These are phyloP conservation scores for Dinothrombium tinctorium DNA, from an alignment of 1,140 invertebrate species.

Conservation along the genomic window DNA sequence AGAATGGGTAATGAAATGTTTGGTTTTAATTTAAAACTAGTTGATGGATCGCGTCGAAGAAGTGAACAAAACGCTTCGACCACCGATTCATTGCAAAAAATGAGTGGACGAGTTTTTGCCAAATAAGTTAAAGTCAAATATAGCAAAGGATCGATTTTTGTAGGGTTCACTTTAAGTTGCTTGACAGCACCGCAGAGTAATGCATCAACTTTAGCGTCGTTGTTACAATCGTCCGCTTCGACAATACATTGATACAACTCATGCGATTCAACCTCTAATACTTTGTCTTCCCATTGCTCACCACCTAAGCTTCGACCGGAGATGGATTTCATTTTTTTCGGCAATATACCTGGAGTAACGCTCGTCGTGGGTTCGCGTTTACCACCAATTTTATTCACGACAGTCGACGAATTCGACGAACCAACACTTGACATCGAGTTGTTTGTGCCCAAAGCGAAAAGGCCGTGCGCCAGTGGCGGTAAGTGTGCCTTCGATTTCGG, in stretches of 20 bases:
- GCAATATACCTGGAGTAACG: too few species aligned
- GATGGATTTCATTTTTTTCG: too few species aligned
- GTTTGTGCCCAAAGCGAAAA: too few species aligned
- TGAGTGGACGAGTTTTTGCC: conserved; percentile 46
- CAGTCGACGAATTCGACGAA: too few species aligned
- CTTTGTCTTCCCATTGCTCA: conserved; percentile 9
- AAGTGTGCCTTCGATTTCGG: too few species aligned
- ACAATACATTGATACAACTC: conserved; percentile 22
- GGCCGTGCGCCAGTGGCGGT: too few species aligned
- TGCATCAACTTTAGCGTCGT: conserved; percentile 26
- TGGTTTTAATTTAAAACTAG: conserved; percentile 36
- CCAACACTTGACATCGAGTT: too few species aligned
- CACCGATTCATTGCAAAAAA: conserved; percentile 38
- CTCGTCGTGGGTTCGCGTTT: too few species aligned
- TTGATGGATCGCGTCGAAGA: conserved; percentile 46
- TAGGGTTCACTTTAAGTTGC: conserved; percentile 22
- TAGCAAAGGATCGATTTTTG: conserved; percentile 53
- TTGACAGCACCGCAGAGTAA: conserved; percentile 29
- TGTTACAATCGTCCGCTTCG: conserved; percentile 23
- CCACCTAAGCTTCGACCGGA: too few species aligned
- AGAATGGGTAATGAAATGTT: conserved; percentile 58
- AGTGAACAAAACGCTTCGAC: conserved; percentile 50
- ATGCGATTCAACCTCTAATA: conserved; percentile 19
- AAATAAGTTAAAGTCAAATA: conserved; percentile 53
- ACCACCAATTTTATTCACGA: too few species aligned